Percentiles rank a stretch among this genome's conserved stretches.
phyloP scores from a whole-genome alignment of 2,797 vertebrate species.

The Urosaurus nigricauda region DNA sequence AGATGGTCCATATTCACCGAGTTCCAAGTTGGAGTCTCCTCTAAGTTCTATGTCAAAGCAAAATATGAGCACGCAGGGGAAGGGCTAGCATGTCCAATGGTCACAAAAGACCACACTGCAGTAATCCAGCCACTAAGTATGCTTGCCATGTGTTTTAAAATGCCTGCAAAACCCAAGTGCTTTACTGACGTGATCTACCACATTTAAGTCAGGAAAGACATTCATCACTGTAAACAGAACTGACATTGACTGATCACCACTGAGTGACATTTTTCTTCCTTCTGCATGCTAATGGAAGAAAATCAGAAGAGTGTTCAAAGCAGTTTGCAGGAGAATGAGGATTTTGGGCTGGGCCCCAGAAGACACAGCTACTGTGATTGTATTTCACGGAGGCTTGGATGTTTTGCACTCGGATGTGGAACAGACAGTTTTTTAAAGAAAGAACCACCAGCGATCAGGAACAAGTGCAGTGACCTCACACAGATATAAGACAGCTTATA shows the following conservation, averaged over 20 bases:
- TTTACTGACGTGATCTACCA: neutral
- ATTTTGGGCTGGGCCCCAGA: neutral
- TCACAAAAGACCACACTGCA: neutral
- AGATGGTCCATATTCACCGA: neutral
- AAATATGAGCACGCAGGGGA: neutral
- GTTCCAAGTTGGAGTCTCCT: neutral
- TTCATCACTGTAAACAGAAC: neutral
- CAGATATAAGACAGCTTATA: neutral
- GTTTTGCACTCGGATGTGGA: neutral
- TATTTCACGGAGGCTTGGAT: neutral
- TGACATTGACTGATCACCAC: conserved; percentile 28
- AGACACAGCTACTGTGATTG: neutral
- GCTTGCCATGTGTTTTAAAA: neutral
- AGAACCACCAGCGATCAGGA: neutral
- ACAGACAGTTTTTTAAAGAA: neutral
- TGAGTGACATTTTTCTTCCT: neutral
- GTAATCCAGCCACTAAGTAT: neutral
- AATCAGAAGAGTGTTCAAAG: neutral
- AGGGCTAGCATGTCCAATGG: neutral
- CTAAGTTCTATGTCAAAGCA: neutral
- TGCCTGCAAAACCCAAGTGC: too few species aligned
- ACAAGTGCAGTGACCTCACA: neutral
- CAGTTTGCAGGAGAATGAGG: neutral
- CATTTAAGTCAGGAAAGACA: conserved; percentile 4
- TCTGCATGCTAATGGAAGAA: conserved; percentile 26